These are phyloP conservation scores for Benthosema pterotum DNA, from an alignment of 2,797 vertebrate species.

Conservation along the genomic window DNA sequence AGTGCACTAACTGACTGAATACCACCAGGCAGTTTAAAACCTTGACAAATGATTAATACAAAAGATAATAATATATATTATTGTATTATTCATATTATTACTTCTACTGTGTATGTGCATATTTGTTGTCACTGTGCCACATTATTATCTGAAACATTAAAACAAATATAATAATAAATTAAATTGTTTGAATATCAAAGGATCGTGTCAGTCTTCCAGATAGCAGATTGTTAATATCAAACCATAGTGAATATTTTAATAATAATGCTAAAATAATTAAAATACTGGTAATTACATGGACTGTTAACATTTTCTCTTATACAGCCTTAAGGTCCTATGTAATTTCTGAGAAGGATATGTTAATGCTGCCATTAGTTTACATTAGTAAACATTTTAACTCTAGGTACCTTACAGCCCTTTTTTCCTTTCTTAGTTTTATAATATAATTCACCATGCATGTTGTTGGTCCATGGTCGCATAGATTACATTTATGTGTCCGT, in stretches of 20 bases:
- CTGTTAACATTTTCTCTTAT: too few species aligned
- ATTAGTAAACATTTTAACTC: constrained; percentile 11
- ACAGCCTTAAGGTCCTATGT: neutral
- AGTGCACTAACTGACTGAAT: too few species aligned
- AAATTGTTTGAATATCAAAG: too few species aligned
- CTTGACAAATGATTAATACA: too few species aligned
- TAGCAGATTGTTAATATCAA: constrained; percentile 10
- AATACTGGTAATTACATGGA: too few species aligned
- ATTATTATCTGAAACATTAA: too few species aligned
- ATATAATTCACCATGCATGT: constrained; percentile 14
- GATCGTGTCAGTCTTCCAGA: constrained; percentile 23
- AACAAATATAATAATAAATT: too few species aligned
- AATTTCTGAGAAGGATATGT: neutral
- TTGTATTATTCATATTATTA: constrained; percentile 18
- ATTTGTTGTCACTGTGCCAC: too few species aligned
- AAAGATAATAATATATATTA: neutral
- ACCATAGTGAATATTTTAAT: neutral
- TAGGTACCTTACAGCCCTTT: constrained; percentile 58
- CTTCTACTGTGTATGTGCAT: constrained; percentile 18
- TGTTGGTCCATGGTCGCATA: constrained; percentile 22
- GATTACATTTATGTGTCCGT: constrained; percentile 41
- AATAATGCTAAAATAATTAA: neutral
- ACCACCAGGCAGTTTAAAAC: too few species aligned
- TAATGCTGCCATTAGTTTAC: neutral
- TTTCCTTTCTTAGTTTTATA: constrained; percentile 20